Base-by-base conservation (phyloP, 1,140 invertebrate genomes). In the Tetranychus cinnabarinus region DNA sequence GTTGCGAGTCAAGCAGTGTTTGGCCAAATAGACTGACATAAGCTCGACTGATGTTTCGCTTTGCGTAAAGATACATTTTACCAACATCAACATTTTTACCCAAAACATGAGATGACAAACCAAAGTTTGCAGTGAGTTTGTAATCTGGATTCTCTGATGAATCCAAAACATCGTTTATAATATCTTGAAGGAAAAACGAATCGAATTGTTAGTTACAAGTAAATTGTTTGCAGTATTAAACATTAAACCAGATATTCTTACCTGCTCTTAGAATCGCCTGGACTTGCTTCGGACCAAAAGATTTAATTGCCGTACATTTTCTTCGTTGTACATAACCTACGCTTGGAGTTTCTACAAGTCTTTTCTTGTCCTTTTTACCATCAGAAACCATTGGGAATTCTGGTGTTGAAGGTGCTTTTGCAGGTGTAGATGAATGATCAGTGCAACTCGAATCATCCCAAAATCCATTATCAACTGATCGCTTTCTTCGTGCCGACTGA, bases 1-100 rank as follows among this genome's bases (percentile, higher is more conserved):
- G 31, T 61, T 62, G 15, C 47, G 47, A 2, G 61, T 63, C 12
- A 23, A 56, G 8, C 8, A 63, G 34, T 13, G 57, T 63, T 23
- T 47, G 31, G 8, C 62, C 62, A 33, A 63, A 56, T n/a, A 60
- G 31, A 15, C 52, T 63, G 10, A 65, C 64, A 42, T 66, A 61
- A 6, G 62, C 65, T 46, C 62, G 62, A 12, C 62, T 62, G 5
- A 47, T 54, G 8, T 64, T 60, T 42, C 52, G 59, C 39, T 60
- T 42, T 31, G 61, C 62, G 35, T 63, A 64, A 12, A 66, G 52
- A 47, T 62, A 62, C 47, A 66, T 63, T 7, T 58, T 54, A 10
- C 65, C 65, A 23, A 66, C 58, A 48, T 66, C 62, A 8, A 65
- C 56, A 61, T 65, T 35, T 34, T 63, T 58, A 39, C 65, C 65